phyloP scores from a whole-genome alignment of 2,888 invertebrate species.

The Hyppa rectilinea region DNA sequence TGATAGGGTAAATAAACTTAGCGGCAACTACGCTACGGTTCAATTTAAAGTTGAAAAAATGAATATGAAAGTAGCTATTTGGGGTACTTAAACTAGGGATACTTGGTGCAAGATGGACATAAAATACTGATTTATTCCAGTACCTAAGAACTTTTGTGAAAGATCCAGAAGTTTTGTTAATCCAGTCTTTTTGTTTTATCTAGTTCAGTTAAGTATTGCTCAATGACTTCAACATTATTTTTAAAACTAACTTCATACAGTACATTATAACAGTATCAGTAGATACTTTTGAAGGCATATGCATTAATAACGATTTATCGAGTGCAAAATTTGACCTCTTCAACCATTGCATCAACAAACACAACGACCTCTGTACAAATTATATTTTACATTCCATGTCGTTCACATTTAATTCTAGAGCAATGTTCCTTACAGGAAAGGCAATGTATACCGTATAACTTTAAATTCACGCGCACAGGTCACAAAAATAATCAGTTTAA shows the following conservation, averaged over 20 bases:
- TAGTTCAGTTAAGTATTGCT: too few relatives aligned
- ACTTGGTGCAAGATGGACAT: neutral
- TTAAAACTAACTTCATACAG: neutral
- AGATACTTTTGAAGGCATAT: neutral
- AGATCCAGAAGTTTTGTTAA: neutral
- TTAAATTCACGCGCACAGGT: conserved; percentile 22
- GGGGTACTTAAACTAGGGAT: neutral
- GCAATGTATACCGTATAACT: conserved; percentile 17
- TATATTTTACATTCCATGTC: neutral
- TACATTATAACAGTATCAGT: neutral
- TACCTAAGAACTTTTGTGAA: neutral
- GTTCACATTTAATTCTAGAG: neutral
- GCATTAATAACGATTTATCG: neutral
- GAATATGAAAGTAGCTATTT: neutral
- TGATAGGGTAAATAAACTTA: conserved; percentile 30
- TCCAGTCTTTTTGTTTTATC: too few relatives aligned
- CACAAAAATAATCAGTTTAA: conserved; percentile 48
- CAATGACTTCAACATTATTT: neutral
- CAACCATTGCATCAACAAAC: neutral
- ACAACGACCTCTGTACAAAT: neutral
- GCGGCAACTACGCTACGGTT: neutral
- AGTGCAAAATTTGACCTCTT: neutral
- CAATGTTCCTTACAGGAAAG: conserved; percentile 11
- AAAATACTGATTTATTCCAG: neutral
- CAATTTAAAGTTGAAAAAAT: conserved; percentile 25